These are phyloP conservation scores for Zapornia atra DNA, from an alignment of 2,113 vertebrate species.

Conservation along the genomic window DNA sequence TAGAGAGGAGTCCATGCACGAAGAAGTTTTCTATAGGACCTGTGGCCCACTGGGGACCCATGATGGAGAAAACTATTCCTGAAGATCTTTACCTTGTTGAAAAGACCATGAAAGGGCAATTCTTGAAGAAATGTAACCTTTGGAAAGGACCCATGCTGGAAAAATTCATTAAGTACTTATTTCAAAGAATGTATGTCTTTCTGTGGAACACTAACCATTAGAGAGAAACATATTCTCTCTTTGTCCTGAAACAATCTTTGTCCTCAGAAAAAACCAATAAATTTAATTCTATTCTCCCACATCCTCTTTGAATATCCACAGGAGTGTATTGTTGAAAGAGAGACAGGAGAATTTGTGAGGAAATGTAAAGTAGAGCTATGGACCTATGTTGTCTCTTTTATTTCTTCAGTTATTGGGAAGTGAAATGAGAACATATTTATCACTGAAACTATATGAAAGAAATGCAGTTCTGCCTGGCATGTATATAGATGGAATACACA, in stretches of 20 bases:
- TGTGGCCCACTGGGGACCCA: not conserved
- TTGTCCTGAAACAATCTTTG: not conserved
- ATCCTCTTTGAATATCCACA: not conserved
- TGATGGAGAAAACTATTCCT: not conserved
- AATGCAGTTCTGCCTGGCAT: not conserved
- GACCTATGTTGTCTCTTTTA: not conserved
- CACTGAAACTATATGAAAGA: not conserved
- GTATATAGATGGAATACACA: not conserved
- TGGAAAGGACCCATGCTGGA: not conserved
- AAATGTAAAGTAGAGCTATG: not conserved
- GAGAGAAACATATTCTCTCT: not conserved
- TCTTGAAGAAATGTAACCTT: not conserved
- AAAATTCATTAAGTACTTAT: not conserved
- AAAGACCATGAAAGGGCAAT: not conserved
- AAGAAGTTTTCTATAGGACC: not conserved
- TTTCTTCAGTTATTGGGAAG: not conserved
- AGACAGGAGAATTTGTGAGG: not conserved
- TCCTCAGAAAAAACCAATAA: not conserved
- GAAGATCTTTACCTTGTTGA: not conserved
- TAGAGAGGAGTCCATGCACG: rapidly evolving
- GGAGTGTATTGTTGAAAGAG: not conserved
- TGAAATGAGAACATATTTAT: not conserved
- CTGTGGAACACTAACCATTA: not conserved
- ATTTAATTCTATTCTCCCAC: not conserved
- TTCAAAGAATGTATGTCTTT: not conserved